phyloP scores from a whole-genome alignment of 1,140 invertebrate species.

The Penaeus vannamei region DNA sequence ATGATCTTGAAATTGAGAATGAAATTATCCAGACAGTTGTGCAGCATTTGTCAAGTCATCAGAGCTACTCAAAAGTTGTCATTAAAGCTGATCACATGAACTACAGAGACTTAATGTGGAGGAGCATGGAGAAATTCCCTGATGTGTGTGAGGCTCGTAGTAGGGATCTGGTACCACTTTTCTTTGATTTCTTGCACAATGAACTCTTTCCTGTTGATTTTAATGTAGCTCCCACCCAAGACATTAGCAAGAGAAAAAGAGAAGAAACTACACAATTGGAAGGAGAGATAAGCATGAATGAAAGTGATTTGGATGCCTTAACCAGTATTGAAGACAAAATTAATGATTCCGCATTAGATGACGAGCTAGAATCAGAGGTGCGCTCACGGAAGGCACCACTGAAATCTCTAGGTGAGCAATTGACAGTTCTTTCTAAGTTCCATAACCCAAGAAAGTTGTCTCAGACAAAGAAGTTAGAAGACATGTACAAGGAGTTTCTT shows the following conservation, averaged over 20 bases:
- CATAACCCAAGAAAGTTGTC: conserved; percentile 85
- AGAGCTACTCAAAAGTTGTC: conserved; percentile 68
- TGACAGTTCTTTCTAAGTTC: conserved; percentile 85
- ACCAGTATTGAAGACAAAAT: not conserved
- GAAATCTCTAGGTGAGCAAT: conserved; percentile 79
- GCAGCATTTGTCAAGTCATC: conserved; percentile 74
- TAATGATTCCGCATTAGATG: not conserved
- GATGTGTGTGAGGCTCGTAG: conserved; percentile 84
- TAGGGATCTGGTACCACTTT: conserved; percentile 82
- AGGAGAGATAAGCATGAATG: conserved; percentile 12
- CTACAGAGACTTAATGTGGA: conserved; percentile 85
- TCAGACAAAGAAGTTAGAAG: conserved; percentile 81
- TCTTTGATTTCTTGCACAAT: conserved; percentile 83
- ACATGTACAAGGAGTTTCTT: conserved; percentile 85
- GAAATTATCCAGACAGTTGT: conserved; percentile 5
- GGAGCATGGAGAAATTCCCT: conserved; percentile 81
- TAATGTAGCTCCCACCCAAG: conserved; percentile 69
- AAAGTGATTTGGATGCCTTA: not conserved
- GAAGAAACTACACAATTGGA: not conserved
- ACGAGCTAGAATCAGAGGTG: conserved; percentile 53
- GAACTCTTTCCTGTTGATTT: conserved; percentile 68
- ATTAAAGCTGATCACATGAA: conserved; percentile 78
- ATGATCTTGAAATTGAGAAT: conserved; percentile 17
- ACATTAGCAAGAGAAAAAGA: conserved; percentile 65
- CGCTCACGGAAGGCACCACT: conserved; percentile 48